phyloP scores from a whole-genome alignment of 2,888 invertebrate species.

The Rhaphigaster nebulosa region DNA sequence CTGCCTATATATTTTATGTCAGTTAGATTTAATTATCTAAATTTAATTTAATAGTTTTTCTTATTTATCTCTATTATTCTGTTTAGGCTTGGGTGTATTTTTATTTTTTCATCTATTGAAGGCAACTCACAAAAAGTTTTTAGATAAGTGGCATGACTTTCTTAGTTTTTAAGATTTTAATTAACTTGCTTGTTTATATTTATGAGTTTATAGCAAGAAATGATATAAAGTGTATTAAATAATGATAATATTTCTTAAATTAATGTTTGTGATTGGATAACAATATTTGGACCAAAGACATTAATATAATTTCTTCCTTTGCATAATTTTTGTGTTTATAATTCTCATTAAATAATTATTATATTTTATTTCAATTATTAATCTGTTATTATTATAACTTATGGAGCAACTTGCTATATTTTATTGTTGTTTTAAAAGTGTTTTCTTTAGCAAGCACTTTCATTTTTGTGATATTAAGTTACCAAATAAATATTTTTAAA shows the following conservation, averaged over 20 bases:
- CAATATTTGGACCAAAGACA: neutral
- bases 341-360: neutral
- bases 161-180: neutral
- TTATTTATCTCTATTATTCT: neutral
- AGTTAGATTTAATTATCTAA: neutral
- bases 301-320: neutral
- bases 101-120: neutral
- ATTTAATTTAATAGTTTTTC: neutral
- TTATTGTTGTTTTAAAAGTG: neutral
- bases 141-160: neutral
- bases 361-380: neutral
- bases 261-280: neutral
- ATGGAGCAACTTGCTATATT: neutral
- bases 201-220: neutral
- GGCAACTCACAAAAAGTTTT: neutral
- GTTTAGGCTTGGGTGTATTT: neutral
- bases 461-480: constrained; percentile 49
- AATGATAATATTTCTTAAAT: neutral
- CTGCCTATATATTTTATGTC: neutral
- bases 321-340: neutral
- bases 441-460: constrained; percentile 10
- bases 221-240: neutral
- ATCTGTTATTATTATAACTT: neutral
- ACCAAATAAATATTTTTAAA: constrained; percentile 47
- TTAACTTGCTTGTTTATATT: neutral